Percentiles rank a stretch among this genome's conserved stretches.
phyloP scores from a whole-genome alignment of 2,113 vertebrate species.

The Tyrannus savana region DNA sequence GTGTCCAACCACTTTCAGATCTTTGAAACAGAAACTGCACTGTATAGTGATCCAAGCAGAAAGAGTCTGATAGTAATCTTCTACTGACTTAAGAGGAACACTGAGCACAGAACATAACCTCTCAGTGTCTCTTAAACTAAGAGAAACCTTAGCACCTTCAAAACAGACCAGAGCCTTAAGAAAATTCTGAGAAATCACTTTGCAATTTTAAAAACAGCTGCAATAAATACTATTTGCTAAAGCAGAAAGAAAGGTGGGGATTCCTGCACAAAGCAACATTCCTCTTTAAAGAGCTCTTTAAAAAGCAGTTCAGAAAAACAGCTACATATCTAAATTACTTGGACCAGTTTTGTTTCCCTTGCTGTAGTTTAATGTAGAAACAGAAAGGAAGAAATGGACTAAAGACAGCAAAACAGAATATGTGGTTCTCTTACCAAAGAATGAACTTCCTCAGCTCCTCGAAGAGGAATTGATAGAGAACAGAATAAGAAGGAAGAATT shows the following conservation, averaged over 20 bases:
- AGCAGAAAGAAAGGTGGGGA: neutral
- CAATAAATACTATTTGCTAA: neutral
- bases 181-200: neutral
- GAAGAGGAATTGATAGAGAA: neutral
- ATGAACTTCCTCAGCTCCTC: neutral
- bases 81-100: neutral
- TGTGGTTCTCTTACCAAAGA: neutral
- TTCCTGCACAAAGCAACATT: neutral
- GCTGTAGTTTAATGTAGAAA: neutral
- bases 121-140: neutral
- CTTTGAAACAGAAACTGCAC: neutral
- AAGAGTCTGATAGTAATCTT: neutral
- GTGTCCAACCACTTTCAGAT: neutral
- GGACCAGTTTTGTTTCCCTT: neutral
- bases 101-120: neutral
- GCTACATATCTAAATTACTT: neutral
- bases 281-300: neutral
- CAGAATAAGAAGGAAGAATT: neutral
- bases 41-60: neutral
- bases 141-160: neutral
- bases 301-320: neutral
- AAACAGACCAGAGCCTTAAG: neutral
- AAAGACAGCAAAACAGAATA: neutral
- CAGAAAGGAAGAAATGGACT: neutral
- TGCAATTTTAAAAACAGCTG: neutral